These are phyloP conservation scores for Pachycephus smyrnensis DNA, from an alignment of 2,888 invertebrate genomes.

Conservation along the genomic window DNA sequence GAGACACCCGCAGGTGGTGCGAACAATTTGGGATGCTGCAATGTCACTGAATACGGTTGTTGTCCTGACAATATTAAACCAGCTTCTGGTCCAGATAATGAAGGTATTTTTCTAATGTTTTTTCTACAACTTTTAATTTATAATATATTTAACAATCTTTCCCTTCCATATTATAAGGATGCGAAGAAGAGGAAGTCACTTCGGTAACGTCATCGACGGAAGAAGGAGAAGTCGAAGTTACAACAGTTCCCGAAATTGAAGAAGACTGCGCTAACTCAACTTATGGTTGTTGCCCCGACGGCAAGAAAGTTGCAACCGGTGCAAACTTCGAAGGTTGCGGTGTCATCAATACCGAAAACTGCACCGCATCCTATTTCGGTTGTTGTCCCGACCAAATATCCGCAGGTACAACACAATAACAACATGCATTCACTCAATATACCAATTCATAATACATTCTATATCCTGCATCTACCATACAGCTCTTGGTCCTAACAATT, in stretches of 20 bases:
- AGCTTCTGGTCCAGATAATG: conserved; percentile 74
- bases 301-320: conserved; percentile 73
- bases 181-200: conserved; percentile 44
- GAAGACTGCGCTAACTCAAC: conserved; percentile 70
- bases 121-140: not conserved
- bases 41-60: conserved; percentile 73
- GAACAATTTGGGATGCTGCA: conserved; percentile 65
- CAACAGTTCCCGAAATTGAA: conserved; percentile 34
- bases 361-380: conserved; percentile 74
- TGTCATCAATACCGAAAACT: conserved; percentile 66
- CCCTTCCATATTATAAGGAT: conserved; percentile 37
- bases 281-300: conserved; percentile 84
- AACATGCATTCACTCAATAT: not conserved
- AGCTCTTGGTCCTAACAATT: conserved; percentile 77
- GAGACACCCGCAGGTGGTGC: conserved; percentile 65
- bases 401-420: conserved; percentile 68
- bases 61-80: conserved; percentile 77
- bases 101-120: conserved; percentile 57
- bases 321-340: conserved; percentile 75
- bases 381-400: conserved; percentile 81
- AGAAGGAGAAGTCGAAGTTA: conserved; percentile 46
- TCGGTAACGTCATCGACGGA: conserved; percentile 35
- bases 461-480: conserved; percentile 19
- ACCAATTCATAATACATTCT: not conserved
- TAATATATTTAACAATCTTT: conserved; percentile 3